Evolutionary conservation across 2,888 invertebrate species (phyloP), one percentile per base, ranked within the genome.

Genomic region (Muscina levida): DNA sequence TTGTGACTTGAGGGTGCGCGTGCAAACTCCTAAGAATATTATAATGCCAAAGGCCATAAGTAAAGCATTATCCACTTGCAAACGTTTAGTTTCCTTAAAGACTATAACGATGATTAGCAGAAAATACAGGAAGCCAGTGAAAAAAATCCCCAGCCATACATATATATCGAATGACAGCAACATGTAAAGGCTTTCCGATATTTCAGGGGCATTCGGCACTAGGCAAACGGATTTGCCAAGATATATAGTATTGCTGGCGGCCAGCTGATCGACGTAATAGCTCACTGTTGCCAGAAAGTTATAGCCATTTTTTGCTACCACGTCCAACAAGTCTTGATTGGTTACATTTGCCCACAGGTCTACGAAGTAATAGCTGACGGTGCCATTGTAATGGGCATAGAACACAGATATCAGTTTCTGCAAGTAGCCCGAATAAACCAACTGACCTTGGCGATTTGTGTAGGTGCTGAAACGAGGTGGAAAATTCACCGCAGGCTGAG

Each of bases 381-480:
- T 13, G 1, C 59, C 72, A 53, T 77, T 72, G n/a, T 72, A 44
- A 31, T 62, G 44, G 0, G 26, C 10, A 17, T 68, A 48, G 51
- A 67, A 77, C 0, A 53, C 5, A n/a, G 26, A 10, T 2, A 72
- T 26, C 59, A 67, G 57, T 17, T 72, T 72, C 1, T 77, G 56
- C 13, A 62, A 19, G 37, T 53, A 62, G 5, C 77, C 77, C 0
- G 51, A 19, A 5, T 57, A 42, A 13, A 72, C 3, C 0, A 77
- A 10, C 31, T 68, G 22, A 1, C 72, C 72, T 11, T 59, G 24
- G 5, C 62, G 67, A 44, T 77, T 68, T 53, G 53, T 77, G n/a
- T 72, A 77, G 22, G 15, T 59, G 24, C 13, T 72, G 13, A 72
- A 72, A 13, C 26, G 13, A 37, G 67, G 67, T n/a, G 72, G 62